Evolutionary conservation across 1,140 invertebrate genomes (phyloP), one percentile per base, ranked within the genome.

Genomic region (Scaptomyza montana): DNA sequence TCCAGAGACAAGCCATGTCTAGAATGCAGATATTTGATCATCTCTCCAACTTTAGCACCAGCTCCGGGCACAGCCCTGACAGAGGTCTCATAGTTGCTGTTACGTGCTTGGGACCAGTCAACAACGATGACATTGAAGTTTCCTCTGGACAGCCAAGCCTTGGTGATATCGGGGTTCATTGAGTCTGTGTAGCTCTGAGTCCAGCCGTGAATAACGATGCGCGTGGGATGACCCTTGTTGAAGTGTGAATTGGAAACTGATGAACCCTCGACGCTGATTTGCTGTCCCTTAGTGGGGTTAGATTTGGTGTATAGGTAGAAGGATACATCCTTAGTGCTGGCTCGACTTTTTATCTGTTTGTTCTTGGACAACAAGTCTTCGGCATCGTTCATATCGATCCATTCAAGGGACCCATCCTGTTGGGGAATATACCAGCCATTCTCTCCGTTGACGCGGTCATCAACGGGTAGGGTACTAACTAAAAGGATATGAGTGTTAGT

Each of bases 51-150:
- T 7, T 77, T 73, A n/a, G 87, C 30, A 0, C 94, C 94, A 12
- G 94, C 92, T 3, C 57, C 36, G 2, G 91, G 75, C 0, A 94
- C 93, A 16, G 92, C 92, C 57, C 5, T 84, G 85, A 3, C 94
- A 79, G 13, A 77, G 9, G 86, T 91, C 0, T 92, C 90, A 53
- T 94, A 94, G 13, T 76, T 47, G 67, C 46, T 0, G 1, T 80
- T 84, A 1, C 62, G 66, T 1, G 93, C 90, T 28, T 92, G 84
- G 0, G 64, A 60, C 93, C 94, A 94, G 60, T 94, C 93, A 0
- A 94, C 90, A 0, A 92, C 84, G n/a, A 94, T 93, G 2, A 94
- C 86, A 53, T 95, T 94, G 19, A 84, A 89, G 41, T 94, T 91
- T 10, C 78, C 87, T 0, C 76, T 79, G 0, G 70, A 79, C 0